Evolutionary conservation across 2,113 vertebrate species (phyloP), one percentile per base, ranked within the genome.

Genomic region (Axis porcinus): DNA sequence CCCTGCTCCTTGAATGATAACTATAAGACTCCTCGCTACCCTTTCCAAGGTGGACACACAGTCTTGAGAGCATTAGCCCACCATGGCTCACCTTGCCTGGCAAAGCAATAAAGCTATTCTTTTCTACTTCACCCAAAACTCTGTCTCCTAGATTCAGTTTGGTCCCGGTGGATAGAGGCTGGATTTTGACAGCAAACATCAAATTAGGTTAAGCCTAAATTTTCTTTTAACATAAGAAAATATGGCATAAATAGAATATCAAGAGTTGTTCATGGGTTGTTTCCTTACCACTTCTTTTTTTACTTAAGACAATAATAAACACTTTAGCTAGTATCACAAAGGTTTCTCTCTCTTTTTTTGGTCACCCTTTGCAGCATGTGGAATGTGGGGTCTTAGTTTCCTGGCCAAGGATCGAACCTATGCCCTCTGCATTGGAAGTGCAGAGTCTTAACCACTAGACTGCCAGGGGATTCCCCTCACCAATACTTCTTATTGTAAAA

Each of bases 151-250:
- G 78, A 21, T 52, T 81, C 30, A 52, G 1, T 81, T 81, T 52
- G 17, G 28, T 52, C 16, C 78, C 11, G 0, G 30, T 52, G 9
- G 30, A 81, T 6, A 52, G 79, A 82, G 30, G 17, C 30, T 52
- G 19, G 47, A 12, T n/a, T 82, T 52, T 28, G 11, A 52, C 79
- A 82, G 23, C 10, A 82, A 82, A 50, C 3, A 67, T 47, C 15
- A 85, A 21, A 62, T 78, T 45, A 85, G 15, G 13, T 90, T 25
- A 52, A 17, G n/a, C 14, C 45, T 70, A 52, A 64, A 43, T 79
- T 36, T 89, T 83, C 43, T 76, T 90, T 89, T 87, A n/a, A 74
- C 36, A 30, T 64, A 28, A 64, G 45, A 94, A 88, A 94, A 76
- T 33, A 47, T 27, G 30, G 14, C 54, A 91, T 62, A 78, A 28